Base-by-base conservation (phyloP, 2,888 invertebrate species). In the Oscheius onirici region DNA sequence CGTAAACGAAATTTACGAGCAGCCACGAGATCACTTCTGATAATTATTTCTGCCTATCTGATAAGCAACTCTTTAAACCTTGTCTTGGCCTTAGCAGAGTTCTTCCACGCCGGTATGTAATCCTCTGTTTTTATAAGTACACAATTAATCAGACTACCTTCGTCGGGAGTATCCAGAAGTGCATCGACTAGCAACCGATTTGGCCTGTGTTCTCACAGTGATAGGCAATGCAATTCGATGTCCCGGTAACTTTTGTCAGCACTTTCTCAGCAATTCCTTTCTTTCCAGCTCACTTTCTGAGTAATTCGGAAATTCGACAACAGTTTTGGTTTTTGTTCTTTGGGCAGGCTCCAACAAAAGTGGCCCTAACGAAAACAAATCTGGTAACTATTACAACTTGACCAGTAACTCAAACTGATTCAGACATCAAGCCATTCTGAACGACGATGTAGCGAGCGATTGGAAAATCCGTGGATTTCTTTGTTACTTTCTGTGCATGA, bases 161-260 rank as follows among this genome's bases (percentile, higher is more conserved):
- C 80, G 82, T 67, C 57, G 72, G 10, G 63, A 77, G 17, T 80
- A 84, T 66, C 85, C 85, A 2, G 76, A 80, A 26, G 54, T 78
- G 13, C 83, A 85, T 66, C 78, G 83, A 11, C 60, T 86, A 3
- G 82, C 81, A 5, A 75, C 82, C 0, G 86, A 86, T 58, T 60
- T 77, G 3, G 82, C 86, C 3, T 81, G 82, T 15, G 69, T 87
- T 52, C 75, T 86, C 1, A 85, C 86, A 10, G 80, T 80, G 0
- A 74, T 85, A 20, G 86, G 86, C 8, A 86, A 86, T 63, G 86
- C 85, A 8, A 82, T 86, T n/a, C 72, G 86, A 49, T 85, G 80
- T 60, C 86, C n/a, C n/a, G n/a, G n/a, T n/a, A n/a, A n/a, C n/a
- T n/a, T n/a, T n/a, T n/a, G n/a, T n/a, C n/a, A n/a, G n/a, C n/a